Conservation (phyloP, 2,797 vertebrate genomes). For the Cyclopterus lumpus region DNA sequence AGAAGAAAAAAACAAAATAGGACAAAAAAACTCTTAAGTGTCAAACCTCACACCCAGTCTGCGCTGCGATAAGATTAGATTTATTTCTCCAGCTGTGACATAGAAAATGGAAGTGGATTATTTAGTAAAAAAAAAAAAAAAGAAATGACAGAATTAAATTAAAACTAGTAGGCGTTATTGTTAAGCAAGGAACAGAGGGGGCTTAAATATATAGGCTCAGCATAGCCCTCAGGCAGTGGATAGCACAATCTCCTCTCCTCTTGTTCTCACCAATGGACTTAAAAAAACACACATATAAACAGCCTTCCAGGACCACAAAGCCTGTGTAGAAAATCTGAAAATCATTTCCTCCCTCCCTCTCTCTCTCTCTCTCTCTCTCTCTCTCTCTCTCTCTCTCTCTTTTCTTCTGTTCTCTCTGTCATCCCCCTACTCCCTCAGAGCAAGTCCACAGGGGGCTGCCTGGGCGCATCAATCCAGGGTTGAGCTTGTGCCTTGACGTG, state of each 20-base stretch:
- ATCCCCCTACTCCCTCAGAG: constrained; percentile 73
- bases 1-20: not conserved
- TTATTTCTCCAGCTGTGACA: constrained; percentile 71
- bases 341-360: constrained; percentile 73
- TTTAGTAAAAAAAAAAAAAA: constrained; percentile 57
- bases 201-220: constrained; percentile 80
- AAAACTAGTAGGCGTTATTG: constrained; percentile 83
- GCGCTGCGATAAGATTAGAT: constrained; percentile 76
- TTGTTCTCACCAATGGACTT: constrained; percentile 78
- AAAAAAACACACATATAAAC: constrained; percentile 67
- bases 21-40: constrained; percentile 53
- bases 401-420: constrained; percentile 51
- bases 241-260: constrained; percentile 75
- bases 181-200: constrained; percentile 75
- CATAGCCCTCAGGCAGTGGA: constrained; percentile 75
- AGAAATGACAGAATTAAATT: constrained; percentile 78
- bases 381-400: constrained; percentile 34
- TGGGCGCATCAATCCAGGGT: constrained; percentile 75
- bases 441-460: constrained; percentile 71
- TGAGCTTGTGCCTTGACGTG: constrained; percentile 72
- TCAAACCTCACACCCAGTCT: constrained; percentile 68
- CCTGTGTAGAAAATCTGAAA: constrained; percentile 77
- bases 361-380: constrained; percentile 5
- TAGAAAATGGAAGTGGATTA: constrained; percentile 79
- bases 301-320: constrained; percentile 79